A percentile compares a stretch with the other conserved stretches of the same genome.
Conservation (phyloP, 2,888 invertebrate genomes). For the Parnassius orleans region DNA sequence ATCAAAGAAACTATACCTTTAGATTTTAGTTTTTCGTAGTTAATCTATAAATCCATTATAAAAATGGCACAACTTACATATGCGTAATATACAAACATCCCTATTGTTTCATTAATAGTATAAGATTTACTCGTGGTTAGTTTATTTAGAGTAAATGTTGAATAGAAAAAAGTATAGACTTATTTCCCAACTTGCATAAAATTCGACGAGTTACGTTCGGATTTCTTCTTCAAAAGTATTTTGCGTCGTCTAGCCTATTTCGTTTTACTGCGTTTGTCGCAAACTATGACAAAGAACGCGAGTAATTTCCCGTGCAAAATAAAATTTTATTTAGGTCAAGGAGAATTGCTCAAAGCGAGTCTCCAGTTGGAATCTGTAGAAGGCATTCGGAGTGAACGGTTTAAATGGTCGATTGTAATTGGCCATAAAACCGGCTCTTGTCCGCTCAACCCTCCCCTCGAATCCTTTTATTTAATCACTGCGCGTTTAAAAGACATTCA, state of each 20-base stretch:
- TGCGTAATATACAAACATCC: too few relatives aligned
- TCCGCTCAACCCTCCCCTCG: conserved; percentile 7
- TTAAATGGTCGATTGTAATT: conserved; percentile 28
- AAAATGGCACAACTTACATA: too few relatives aligned
- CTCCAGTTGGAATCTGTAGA: conserved; percentile 6
- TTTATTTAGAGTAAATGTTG: too few relatives aligned
- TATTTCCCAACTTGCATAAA: conserved; percentile 1
- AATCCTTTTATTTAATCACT: conserved; percentile 21
- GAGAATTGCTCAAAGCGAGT: conserved; percentile 14
- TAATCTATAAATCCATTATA: too few relatives aligned
- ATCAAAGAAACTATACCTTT: too few relatives aligned
- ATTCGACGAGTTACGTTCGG: background rate
- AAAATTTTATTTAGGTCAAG: conserved; percentile 23
- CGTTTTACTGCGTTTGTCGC: conserved; percentile 10
- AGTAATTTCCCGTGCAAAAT: conserved; percentile 16
- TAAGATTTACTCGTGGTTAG: too few relatives aligned
- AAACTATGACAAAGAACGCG: conserved; percentile 9
- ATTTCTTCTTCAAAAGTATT: background rate
- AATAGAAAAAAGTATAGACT: background rate
- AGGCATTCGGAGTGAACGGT: conserved; percentile 19
- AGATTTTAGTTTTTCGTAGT: too few relatives aligned
- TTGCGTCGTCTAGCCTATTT: conserved; percentile 3
- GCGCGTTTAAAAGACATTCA: conserved; percentile 9
- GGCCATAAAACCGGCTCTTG: conserved; percentile 22
- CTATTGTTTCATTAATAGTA: too few relatives aligned